phyloP scores from a whole-genome alignment of 1,140 invertebrate genomes.

The Tetramorium simillimum region DNA sequence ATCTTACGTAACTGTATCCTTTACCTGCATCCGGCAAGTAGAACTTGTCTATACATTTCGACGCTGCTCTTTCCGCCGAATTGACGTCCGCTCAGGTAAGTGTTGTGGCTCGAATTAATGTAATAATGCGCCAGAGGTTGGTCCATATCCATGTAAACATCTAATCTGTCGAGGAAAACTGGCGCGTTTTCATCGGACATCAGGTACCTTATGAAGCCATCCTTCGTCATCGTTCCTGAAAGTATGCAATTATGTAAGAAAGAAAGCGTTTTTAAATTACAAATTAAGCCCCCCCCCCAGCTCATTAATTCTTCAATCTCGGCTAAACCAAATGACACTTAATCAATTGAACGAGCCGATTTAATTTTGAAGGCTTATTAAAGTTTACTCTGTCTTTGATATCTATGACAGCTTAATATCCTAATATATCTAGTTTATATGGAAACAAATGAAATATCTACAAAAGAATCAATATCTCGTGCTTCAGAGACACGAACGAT shows the following conservation, averaged over 20 bases:
- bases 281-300: background rate
- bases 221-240: conserved; percentile 92
- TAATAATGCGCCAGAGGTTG: conserved; percentile 99
- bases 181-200: conserved; percentile 99
- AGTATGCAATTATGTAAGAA: conserved; percentile 77
- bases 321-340: background rate
- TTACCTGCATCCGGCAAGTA: conserved; percentile 96
- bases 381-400: background rate
- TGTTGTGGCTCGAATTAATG: conserved; percentile 99
- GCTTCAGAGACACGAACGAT: background rate
- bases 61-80: conserved; percentile 98
- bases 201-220: conserved; percentile 98
- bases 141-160: conserved; percentile 99
- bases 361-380: background rate
- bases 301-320: background rate
- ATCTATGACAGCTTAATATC: background rate
- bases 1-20: background rate
- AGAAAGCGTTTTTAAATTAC: conserved; percentile 57
- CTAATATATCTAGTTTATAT: background rate
- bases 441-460: background rate
- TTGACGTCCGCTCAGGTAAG: conserved; percentile 97
- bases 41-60: conserved; percentile 99
- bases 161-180: conserved; percentile 98
- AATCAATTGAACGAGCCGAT: background rate
- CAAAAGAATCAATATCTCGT: background rate